These are phyloP conservation scores for Oscheius sp. DNA, from an alignment of 2,888 invertebrate species.

Conservation along the genomic window DNA sequence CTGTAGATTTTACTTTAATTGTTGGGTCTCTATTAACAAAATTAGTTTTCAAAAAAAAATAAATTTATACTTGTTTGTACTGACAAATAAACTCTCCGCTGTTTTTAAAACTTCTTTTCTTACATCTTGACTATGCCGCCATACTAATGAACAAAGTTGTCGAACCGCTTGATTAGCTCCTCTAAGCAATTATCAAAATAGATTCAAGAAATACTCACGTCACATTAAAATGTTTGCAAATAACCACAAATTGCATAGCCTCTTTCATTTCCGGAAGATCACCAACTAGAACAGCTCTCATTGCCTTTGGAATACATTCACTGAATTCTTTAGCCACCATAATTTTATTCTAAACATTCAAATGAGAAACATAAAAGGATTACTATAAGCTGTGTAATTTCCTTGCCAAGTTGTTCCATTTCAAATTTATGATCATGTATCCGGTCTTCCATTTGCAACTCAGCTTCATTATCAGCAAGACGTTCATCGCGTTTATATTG, in stretches of 20 bases:
- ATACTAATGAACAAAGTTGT: constrained; percentile 50
- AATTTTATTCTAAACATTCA: constrained; percentile 40
- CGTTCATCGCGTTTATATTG: not conserved
- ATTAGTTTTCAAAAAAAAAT: not conserved
- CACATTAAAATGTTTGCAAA: constrained; percentile 72
- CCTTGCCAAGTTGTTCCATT: not conserved
- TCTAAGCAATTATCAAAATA: constrained; percentile 13
- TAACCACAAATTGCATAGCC: constrained; percentile 86
- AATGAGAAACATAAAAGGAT: not conserved
- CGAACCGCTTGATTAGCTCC: constrained; percentile 46
- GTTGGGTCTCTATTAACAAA: constrained; percentile 26
- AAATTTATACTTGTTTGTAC: constrained; percentile 37
- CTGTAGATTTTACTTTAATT: constrained; percentile 36
- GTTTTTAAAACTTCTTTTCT: constrained; percentile 42
- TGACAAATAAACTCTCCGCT: constrained; percentile 48
- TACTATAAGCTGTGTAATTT: constrained; percentile 10
- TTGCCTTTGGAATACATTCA: constrained; percentile 35
- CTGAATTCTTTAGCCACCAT: constrained; percentile 41
- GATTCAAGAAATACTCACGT: constrained; percentile 12
- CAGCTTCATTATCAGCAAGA: constrained; percentile 10
- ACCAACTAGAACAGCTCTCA: constrained; percentile 46
- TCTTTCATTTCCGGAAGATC: constrained; percentile 71
- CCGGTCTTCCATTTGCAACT: constrained; percentile 24
- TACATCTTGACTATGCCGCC: constrained; percentile 45
- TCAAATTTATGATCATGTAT: constrained; percentile 25